Evolutionary conservation across 2,888 invertebrate species (phyloP).

Genomic region (Atherix ibis): DNA sequence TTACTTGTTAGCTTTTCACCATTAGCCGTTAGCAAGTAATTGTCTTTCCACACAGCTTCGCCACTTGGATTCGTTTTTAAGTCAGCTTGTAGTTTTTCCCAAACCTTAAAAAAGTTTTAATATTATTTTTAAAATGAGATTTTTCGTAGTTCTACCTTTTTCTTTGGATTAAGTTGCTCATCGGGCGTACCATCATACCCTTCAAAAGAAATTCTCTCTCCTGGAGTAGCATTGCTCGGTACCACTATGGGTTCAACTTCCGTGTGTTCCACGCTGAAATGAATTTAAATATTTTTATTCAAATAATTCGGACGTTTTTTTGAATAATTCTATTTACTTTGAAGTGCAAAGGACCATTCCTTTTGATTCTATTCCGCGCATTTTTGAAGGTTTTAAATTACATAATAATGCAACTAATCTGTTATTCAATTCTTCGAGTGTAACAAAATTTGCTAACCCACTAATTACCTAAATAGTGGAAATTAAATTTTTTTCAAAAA

Average conservation of each 20-base stretch:
- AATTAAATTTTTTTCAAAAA: too few species aligned
- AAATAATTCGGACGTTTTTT: slow-evolving; percentile 1
- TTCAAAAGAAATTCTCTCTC: slow-evolving; percentile 71
- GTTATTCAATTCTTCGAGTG: slow-evolving; percentile 78
- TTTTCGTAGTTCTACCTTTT: too few species aligned
- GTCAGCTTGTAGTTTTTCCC: slow-evolving; percentile 80
- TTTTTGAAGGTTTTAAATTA: slow-evolving; percentile 92
- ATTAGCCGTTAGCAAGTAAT: slow-evolving; percentile 49
- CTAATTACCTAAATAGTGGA: slow-evolving; percentile 49
- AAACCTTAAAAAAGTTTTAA: slow-evolving; percentile 27
- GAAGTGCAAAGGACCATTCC: slow-evolving; percentile 93
- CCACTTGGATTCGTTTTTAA: slow-evolving; percentile 54
- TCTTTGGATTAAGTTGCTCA: slow-evolving; percentile 82
- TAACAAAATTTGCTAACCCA: slow-evolving; percentile 83
- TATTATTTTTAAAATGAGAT: background rate
- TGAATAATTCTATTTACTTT: slow-evolving; percentile 33
- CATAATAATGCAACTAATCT: slow-evolving; percentile 84
- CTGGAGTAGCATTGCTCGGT: slow-evolving; percentile 58
- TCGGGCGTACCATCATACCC: slow-evolving; percentile 72
- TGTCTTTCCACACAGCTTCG: slow-evolving; percentile 75
- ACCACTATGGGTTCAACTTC: slow-evolving; percentile 75
- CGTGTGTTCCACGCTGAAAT: slow-evolving; percentile 50
- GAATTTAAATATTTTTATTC: background rate
- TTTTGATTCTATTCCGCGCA: slow-evolving; percentile 80
- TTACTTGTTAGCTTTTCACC: slow-evolving; percentile 62